phyloP scores from a whole-genome alignment of 2,888 invertebrate genomes.

The Auanema sp. region DNA sequence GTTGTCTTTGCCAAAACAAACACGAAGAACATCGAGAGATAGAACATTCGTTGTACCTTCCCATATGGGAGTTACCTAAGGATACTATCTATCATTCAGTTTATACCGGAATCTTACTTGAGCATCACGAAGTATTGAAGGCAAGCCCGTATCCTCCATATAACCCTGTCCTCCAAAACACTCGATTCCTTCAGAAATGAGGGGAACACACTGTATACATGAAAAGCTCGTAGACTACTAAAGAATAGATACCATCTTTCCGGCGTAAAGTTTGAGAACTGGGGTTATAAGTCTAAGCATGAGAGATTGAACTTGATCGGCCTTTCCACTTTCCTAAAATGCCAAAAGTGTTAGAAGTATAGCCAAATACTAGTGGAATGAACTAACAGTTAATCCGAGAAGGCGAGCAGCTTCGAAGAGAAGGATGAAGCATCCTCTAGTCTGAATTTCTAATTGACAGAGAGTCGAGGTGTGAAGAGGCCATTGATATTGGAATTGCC shows the following conservation, averaged over 20 bases:
- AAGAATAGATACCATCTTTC: slow-evolving; percentile 66
- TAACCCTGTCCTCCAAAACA: slow-evolving; percentile 71
- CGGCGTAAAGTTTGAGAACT: slow-evolving; percentile 69
- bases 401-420: slow-evolving; percentile 68
- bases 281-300: slow-evolving; percentile 70
- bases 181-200: slow-evolving; percentile 70
- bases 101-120: slow-evolving; percentile 65
- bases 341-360: not conserved
- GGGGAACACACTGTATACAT: slow-evolving; percentile 64
- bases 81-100: not conserved
- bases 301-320: slow-evolving; percentile 65
- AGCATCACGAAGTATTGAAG: slow-evolving; percentile 69
- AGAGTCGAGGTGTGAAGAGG: slow-evolving; percentile 69
- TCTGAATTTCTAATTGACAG: slow-evolving; percentile 69
- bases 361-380: too few relatives aligned
- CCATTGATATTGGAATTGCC: slow-evolving; percentile 66
- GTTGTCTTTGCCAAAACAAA: slow-evolving; percentile 67
- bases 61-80: slow-evolving; percentile 70
- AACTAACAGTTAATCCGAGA: slow-evolving; percentile 64
- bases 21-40: slow-evolving; percentile 69
- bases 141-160: slow-evolving; percentile 71
- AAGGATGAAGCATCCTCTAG: slow-evolving; percentile 67
- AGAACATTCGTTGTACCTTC: slow-evolving; percentile 72
- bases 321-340: slow-evolving; percentile 64
- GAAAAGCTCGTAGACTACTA: not conserved